A percentile compares a stretch with the other conserved stretches of the same genome.
Evolutionary conservation across 2,797 vertebrate genomes (phyloP).

Genomic region (Hoplostethus atlanticus): DNA sequence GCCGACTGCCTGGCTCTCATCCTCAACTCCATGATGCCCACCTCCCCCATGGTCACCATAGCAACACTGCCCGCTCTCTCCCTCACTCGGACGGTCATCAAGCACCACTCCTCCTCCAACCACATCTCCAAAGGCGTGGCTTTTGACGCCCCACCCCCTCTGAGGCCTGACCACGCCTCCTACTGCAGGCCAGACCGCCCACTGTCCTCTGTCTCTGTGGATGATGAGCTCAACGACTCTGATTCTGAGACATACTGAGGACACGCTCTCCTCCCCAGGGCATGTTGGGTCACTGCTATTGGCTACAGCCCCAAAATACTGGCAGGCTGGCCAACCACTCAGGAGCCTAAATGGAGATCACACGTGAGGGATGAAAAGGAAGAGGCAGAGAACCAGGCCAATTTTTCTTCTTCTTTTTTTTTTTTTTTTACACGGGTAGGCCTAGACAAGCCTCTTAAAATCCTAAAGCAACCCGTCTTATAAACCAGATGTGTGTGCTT

Average conservation of each 20-base stretch:
- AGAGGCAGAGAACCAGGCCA: conserved; percentile 17
- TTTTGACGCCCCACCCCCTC: conserved; percentile 89
- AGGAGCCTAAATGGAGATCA: conserved; percentile 76
- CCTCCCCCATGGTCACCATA: conserved; percentile 89
- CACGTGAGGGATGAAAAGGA: conserved; percentile 28
- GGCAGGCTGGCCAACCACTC: conserved; percentile 73
- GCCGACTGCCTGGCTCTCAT: conserved; percentile 97
- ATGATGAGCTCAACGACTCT: conserved; percentile 95
- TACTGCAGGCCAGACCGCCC: conserved; percentile 91
- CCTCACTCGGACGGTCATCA: conserved; percentile 88
- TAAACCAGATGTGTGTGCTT: conserved; percentile 31
- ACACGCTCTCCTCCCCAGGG: conserved; percentile 4
- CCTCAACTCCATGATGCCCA: conserved; percentile 97
- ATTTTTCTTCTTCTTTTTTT: conserved; percentile 17
- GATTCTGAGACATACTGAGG: conserved; percentile 96
- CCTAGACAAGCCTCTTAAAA: conserved; percentile 38
- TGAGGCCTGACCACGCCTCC: conserved; percentile 90
- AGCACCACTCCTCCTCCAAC: conserved; percentile 84
- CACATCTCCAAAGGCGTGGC: conserved; percentile 93
- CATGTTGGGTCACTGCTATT: not conserved
- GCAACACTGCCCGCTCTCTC: conserved; percentile 88
- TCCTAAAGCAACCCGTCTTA: conserved; percentile 41
- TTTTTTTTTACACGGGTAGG: not conserved
- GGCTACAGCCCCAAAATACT: conserved; percentile 36
- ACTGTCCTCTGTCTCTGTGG: conserved; percentile 86